A percentile compares a stretch with the other conserved stretches of the same genome.
Evolutionary conservation across 2,113 vertebrate genomes (phyloP).

Genomic region (Dicerorhinus sumatrensis): DNA sequence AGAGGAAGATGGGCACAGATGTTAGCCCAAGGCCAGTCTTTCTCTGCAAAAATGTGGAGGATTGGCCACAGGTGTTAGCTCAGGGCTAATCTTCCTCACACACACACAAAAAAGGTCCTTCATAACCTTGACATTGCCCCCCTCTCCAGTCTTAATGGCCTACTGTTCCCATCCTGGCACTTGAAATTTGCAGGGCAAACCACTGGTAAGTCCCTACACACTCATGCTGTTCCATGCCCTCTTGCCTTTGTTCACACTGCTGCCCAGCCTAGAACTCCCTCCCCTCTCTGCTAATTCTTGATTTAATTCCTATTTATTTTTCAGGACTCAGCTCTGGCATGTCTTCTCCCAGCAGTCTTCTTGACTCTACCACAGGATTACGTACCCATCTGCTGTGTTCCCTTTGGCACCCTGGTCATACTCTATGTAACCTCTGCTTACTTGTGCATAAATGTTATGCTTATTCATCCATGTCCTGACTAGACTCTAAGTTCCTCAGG

Average conservation of each 20-base stretch:
- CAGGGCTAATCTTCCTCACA: too few relatives aligned
- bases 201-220: too few relatives aligned
- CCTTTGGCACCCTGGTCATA: neutral
- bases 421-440: neutral
- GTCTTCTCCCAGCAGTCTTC: neutral
- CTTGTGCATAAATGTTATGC: neutral
- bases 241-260: neutral
- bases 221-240: neutral
- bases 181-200: neutral
- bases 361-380: neutral
- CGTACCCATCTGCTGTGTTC: neutral
- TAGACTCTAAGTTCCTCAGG: too few relatives aligned
- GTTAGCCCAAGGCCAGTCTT: too few relatives aligned
- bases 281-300: neutral
- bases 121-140: neutral
- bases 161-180: neutral
- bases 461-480: neutral
- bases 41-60: too few relatives aligned
- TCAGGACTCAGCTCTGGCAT: neutral
- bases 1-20: too few relatives aligned
- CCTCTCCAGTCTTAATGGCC: neutral
- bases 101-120: neutral
- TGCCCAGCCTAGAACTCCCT: neutral
- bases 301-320: neutral
- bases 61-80: too few relatives aligned